Evolutionary conservation across 2,888 invertebrate species (phyloP), one percentile per base, ranked within the genome.

Genomic region (Onchidella celtica): DNA sequence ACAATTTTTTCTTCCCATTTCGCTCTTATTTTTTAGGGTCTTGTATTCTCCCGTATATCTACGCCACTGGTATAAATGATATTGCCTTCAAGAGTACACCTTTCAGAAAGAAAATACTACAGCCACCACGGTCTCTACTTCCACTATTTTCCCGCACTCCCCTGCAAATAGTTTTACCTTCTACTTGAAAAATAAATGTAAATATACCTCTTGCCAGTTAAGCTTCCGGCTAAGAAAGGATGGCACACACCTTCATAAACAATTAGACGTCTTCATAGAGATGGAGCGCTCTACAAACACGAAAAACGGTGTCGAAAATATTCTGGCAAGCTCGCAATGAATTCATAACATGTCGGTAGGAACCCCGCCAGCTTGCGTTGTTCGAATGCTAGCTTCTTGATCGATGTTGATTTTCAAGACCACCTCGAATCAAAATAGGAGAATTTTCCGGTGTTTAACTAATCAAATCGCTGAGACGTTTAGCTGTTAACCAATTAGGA

Each of bases 321-420:
- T n/a, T 61, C 73, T 57, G 73, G n/a, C 21, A 24, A 57, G 73
- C 59, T 59, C 38, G 73, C 61, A 11, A 36, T 11, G 73, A 3
- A 73, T 73, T 73, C 73, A 73, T 59, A 73, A 73, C 73, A 61
- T 38, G 73, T 73, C 73, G 61, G 24, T 38, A 9, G 61, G 27
- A 59, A 17, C 57, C 61, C 38, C 38, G 4, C n/a, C 3, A 17
- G 6, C 36, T 61, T n/a, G 36, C 73, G n/a, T 61, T 24, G 36
- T 36, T 73, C n/a, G 38, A 73, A 73, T 73, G 61, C 61, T 57
- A 59, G 24, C 57, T 73, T 59, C 24, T 17, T 73, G 73, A 73
- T 73, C 59, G 73, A 73, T 73, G 73, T 61, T 29, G 6, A 9
- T 29, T 59, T 55, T 38, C 0, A 27, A 38, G 61, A 61, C 24